phyloP scores from a whole-genome alignment of 2,113 vertebrate genomes.

The Vidua chalybeata region DNA sequence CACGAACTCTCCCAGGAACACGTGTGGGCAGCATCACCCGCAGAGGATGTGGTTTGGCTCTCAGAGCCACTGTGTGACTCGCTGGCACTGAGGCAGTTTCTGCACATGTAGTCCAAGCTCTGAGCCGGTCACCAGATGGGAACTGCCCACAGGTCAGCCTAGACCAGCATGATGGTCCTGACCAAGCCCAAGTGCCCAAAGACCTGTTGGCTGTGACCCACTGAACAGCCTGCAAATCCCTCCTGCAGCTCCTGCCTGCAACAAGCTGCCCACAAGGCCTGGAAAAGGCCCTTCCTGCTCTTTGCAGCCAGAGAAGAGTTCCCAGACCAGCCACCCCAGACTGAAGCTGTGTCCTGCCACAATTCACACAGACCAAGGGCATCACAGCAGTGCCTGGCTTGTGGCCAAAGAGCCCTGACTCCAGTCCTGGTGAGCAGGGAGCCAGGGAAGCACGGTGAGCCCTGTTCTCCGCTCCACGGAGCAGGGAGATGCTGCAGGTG shows the following conservation, averaged over 20 bases:
- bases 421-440: background rate
- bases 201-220: background rate
- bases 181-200: background rate
- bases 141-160: background rate
- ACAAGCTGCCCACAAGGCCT: fast-evolving
- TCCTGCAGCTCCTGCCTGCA: background rate
- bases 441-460: background rate
- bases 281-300: background rate
- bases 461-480: background rate
- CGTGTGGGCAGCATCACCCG: fast-evolving
- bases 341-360: fast-evolving
- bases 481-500: background rate
- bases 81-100: background rate
- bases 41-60: background rate
- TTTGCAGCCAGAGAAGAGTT: background rate
- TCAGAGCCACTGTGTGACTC: fast-evolving
- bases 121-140: background rate
- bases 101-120: background rate
- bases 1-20: background rate
- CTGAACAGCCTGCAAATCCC: background rate
- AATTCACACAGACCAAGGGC: fast-evolving
- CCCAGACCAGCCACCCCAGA: background rate
- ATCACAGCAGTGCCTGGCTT: fast-evolving
- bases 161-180: background rate
- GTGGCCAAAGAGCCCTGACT: background rate